Conservation (phyloP, 2,888 invertebrate species). For the Disparrhopalites patrizii region DNA sequence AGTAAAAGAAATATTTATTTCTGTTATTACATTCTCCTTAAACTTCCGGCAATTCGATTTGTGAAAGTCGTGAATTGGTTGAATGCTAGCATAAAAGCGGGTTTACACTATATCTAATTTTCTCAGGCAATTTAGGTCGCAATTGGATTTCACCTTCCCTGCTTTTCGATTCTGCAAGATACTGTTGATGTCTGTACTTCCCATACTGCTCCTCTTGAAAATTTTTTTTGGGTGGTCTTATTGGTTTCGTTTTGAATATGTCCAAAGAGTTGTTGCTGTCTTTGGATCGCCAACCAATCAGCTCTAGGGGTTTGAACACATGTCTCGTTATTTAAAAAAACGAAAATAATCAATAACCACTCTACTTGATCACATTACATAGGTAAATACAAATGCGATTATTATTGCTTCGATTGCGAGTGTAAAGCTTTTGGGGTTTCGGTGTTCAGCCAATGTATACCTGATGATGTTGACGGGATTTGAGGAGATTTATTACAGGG, state of each 20-base stretch:
- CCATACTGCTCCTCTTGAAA: constrained; percentile 41
- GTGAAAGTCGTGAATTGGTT: no score
- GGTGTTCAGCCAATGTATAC: constrained; percentile 20
- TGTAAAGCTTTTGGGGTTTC: neutral
- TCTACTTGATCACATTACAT: neutral
- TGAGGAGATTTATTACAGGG: constrained; percentile 20
- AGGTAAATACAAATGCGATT: no score
- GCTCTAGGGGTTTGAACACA: neutral
- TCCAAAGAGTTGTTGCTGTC: constrained; percentile 30
- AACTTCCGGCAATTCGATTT: no score
- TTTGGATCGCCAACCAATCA: constrained; percentile 36
- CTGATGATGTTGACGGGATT: constrained; percentile 32
- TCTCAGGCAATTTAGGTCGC: constrained; percentile 14
- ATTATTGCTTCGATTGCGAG: no score
- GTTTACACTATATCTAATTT: constrained; percentile 30
- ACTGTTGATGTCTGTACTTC: constrained; percentile 33
- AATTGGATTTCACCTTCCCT: neutral
- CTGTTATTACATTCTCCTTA: no score
- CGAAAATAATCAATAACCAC: neutral
- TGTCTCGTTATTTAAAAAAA: neutral
- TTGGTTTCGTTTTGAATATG: constrained; percentile 17
- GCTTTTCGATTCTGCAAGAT: constrained; percentile 15
- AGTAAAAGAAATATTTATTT: neutral
- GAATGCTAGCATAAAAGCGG: constrained; percentile 29
- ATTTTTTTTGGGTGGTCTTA: constrained; percentile 26